A percentile compares a stretch with the other conserved stretches of the same genome.
phyloP scores from a whole-genome alignment of 2,797 vertebrate species.

The Rallus crepitans region DNA sequence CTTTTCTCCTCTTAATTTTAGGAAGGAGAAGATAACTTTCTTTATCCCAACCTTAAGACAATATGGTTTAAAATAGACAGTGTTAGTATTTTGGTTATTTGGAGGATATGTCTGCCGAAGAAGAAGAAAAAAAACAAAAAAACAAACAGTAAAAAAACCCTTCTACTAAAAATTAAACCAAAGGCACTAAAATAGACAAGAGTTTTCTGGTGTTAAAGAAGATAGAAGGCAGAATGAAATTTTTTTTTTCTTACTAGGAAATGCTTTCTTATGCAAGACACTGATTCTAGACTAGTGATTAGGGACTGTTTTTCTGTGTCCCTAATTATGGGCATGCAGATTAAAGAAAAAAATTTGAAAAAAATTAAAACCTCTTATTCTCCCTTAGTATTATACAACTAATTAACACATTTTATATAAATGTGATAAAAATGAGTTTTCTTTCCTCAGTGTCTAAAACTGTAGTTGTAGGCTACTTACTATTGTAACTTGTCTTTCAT shows the following conservation, averaged over 20 bases:
- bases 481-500: no score
- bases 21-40: not conserved
- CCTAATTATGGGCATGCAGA: not conserved
- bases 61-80: not conserved
- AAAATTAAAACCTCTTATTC: not conserved
- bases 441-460: not conserved
- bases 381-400: not conserved
- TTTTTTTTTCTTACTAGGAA: not conserved
- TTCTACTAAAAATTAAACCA: not conserved
- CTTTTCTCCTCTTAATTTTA: not conserved
- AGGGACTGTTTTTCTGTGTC: not conserved
- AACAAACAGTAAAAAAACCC: no score
- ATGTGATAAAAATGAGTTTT: not conserved
- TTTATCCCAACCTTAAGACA: not conserved
- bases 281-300: not conserved
- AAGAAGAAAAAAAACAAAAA: not conserved
- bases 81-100: not conserved
- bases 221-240: not conserved
- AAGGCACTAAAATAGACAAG: not conserved
- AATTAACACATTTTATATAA: not conserved
- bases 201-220: rapidly evolving
- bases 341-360: no score
- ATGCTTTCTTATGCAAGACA: not conserved
- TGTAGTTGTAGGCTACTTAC: not conserved
- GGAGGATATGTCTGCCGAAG: not conserved